Evolutionary conservation across 1,140 invertebrate species (phyloP), one percentile per base, ranked within the genome.

Genomic region (Halictus rubicundus): DNA sequence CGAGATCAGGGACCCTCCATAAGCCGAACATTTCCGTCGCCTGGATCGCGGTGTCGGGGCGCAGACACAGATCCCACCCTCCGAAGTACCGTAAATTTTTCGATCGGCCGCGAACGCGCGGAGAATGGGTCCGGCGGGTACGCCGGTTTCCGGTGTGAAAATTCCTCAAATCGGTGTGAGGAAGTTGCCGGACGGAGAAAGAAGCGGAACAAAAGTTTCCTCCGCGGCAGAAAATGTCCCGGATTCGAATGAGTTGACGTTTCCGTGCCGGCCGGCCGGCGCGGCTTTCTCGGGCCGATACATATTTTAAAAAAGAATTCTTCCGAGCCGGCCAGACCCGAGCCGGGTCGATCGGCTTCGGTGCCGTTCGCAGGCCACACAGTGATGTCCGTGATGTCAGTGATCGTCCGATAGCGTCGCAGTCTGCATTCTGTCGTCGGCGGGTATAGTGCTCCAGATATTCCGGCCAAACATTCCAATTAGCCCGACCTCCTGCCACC

Each of bases 401-500:
- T 9, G 10, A 46, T 60, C n/a, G 64, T 59, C 52, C 46, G 68
- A 54, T 76, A 16, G 25, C 74, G 70, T 46, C 49, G 19, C 75
- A 52, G 39, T n/a, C 49, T 68, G 52, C 83, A 72, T 85, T 82
- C 79, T 68, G 68, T 61, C 74, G 80, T 80, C 77, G 77, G 77
- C 72, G 78, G 60, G 75, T 76, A 70, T 72, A 46, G 42, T 79
- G 86, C 69, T 83, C 87, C 79, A 88, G 74, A 88, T 88, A 87
- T 81, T 72, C 78, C 23, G 59, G 78, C 84, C 81, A 84, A 88
- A 88, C 86, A 87, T 87, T 87, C 78, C 87, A 88, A 88, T 88
- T 88, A 88, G 81, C 78, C 61, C 68, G 57, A 66, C 77, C 66
- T 73, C 68, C 57, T 74, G 75, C 84, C 74, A 57, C 52, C 49